A percentile compares a stretch with the other conserved stretches of the same genome.
phyloP scores from a whole-genome alignment of 2,888 invertebrate genomes.

The Synergus umbraculus region DNA sequence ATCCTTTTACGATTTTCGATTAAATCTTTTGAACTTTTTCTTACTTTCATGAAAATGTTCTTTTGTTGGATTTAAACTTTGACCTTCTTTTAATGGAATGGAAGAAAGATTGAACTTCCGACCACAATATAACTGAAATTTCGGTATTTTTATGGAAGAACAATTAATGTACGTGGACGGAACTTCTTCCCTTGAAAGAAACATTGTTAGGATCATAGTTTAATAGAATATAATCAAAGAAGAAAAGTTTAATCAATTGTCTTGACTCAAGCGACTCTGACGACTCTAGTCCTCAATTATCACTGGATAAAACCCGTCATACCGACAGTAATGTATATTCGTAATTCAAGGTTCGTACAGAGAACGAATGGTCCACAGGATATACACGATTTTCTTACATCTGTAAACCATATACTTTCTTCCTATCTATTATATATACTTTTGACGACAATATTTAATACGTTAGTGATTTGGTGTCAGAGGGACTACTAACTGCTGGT shows the following conservation, averaged over 20 bases:
- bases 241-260: slow-evolving; percentile 22
- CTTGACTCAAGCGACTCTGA: slow-evolving; percentile 28
- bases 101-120: not conserved
- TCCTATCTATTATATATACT: not conserved
- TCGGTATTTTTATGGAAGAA: not conserved
- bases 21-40: not conserved
- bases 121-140: not conserved
- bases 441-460: not conserved
- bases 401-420: slow-evolving; percentile 27
- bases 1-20: not conserved
- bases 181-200: slow-evolving; percentile 20
- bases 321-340: slow-evolving; percentile 13
- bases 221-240: not conserved
- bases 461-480: not conserved
- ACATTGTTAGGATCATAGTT: not conserved
- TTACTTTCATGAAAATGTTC: not conserved
- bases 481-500: not conserved
- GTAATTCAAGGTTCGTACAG: slow-evolving; percentile 37
- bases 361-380: slow-evolving; percentile 37
- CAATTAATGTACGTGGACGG: slow-evolving; percentile 12
- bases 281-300: slow-evolving; percentile 29
- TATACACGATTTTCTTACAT: slow-evolving; percentile 29
- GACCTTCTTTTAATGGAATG: not conserved
- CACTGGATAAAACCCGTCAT: slow-evolving; percentile 20
- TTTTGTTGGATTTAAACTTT: not conserved